Percentiles rank a stretch among this genome's conserved stretches.
Evolutionary conservation across 2,888 invertebrate genomes (phyloP).

Genomic region (Drosophila basisetae): DNA sequence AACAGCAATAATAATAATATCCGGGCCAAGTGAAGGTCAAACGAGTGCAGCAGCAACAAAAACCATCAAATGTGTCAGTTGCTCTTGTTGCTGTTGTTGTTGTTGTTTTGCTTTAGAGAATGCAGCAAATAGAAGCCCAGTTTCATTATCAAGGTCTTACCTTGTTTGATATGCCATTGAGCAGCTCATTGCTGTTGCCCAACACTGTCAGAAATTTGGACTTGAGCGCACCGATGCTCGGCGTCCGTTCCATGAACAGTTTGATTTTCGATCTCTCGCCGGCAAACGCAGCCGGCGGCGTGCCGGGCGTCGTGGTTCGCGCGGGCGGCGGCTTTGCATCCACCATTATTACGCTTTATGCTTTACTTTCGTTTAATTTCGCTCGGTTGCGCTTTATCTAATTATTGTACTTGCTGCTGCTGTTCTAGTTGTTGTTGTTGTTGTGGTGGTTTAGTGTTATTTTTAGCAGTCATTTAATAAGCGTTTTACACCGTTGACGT

Average conservation of each 20-base stretch:
- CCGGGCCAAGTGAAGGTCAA: slow-evolving; percentile 73
- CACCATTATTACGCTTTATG: slow-evolving; percentile 51
- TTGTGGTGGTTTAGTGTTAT: slow-evolving; percentile 10
- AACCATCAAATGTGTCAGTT: slow-evolving; percentile 63
- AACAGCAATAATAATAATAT: slow-evolving; percentile 37
- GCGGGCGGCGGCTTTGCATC: slow-evolving; percentile 70
- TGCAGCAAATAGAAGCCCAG: slow-evolving; percentile 45
- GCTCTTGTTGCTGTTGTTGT: slow-evolving; percentile 9
- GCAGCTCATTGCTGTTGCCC: slow-evolving; percentile 86
- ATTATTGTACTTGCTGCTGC: slow-evolving; percentile 6
- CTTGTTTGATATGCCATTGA: slow-evolving; percentile 86
- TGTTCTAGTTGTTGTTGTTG: background rate
- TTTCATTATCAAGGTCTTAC: slow-evolving; percentile 82
- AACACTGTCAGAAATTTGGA: slow-evolving; percentile 86
- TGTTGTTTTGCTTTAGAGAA: background rate
- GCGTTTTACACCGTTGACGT: slow-evolving; percentile 30
- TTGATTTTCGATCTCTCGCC: slow-evolving; percentile 85
- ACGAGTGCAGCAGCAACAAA: slow-evolving; percentile 64
- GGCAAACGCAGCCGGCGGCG: slow-evolving; percentile 82
- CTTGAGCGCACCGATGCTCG: slow-evolving; percentile 85
- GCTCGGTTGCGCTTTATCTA: slow-evolving; percentile 1
- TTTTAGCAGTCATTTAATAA: slow-evolving; percentile 50
- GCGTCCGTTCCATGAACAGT: slow-evolving; percentile 85
- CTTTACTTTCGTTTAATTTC: slow-evolving; percentile 6
- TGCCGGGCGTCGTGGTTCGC: slow-evolving; percentile 63